Evolutionary conservation across 1,140 invertebrate species (phyloP), one percentile per base, ranked within the genome.

Genomic region (Scaptomyza montana): DNA sequence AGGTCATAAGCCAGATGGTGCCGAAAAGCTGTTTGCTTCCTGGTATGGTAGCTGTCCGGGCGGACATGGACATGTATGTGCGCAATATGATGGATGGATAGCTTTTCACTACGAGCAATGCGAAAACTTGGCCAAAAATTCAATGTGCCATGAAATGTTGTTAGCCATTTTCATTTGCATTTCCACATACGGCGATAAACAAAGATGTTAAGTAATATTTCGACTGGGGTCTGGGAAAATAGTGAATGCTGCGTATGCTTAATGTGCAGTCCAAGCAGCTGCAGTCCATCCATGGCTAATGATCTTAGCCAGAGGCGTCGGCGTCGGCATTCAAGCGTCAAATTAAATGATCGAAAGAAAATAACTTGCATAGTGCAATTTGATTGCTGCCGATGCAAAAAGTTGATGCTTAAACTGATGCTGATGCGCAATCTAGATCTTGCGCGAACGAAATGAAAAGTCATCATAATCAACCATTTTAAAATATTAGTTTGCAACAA

Each of bases 381-480:
- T 59, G 25, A 21, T 16, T 70, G 53, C 21, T 1, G 21, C 2
- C 2, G 21, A 25, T 25, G 21, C 21, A 25, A 25, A 25, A 25
- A 66, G 62, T 30, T 51, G 61, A 45, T 50, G 59, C 46, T 68
- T 55, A 47, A 54, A 55, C 54, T 65, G 21, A 45, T 46, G 65
- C 55, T 72, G 49, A 64, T 75, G 73, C 73, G 46, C 68, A 57
- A 78, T 78, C 77, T 74, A 78, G 77, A 78, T 78, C 77, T 67
- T 39, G 50, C 55, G 5, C 69, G 64, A 77, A 77, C 74, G 64
- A 73, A 79, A 73, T 79, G 74, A 79, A 79, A 74, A 79, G 77
- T 79, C 77, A 79, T 77, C 77, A 77, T 79, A 79, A 79, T 77
- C 74, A 79, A 79, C 77, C 77, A 77, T 78, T 78, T 77, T 68